Conservation (phyloP, 1,140 invertebrate genomes). For the Asobara japonica region DNA sequence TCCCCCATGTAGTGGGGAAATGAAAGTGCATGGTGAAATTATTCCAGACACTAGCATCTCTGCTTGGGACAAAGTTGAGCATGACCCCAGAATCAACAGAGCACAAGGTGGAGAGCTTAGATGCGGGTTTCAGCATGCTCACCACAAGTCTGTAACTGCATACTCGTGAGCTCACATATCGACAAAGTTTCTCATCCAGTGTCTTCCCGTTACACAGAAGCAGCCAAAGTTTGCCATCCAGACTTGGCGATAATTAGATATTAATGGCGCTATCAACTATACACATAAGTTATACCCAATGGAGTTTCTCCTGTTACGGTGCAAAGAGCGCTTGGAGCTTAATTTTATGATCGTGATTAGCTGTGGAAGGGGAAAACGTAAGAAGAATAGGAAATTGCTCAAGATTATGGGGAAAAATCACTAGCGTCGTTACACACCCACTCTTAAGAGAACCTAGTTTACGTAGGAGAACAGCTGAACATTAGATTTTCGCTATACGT, state of each 20-base stretch:
- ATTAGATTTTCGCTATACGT: too few relatives aligned
- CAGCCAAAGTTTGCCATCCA: constrained; percentile 30
- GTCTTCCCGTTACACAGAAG: constrained; percentile 39
- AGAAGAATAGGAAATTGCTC: neutral
- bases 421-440: too few relatives aligned
- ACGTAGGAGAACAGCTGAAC: too few relatives aligned
- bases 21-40: too few relatives aligned
- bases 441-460: too few relatives aligned
- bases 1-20: too few relatives aligned
- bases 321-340: neutral
- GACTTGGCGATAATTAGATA: constrained; percentile 55
- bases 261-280: constrained; percentile 39
- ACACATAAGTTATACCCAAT: constrained; percentile 23
- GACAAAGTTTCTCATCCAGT: constrained; percentile 52
- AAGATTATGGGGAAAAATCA: too few relatives aligned
- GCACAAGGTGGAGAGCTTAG: constrained; percentile 15
- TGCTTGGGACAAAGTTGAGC: constrained; percentile 8
- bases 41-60: neutral
- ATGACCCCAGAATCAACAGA: constrained; percentile 16
- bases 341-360: neutral
- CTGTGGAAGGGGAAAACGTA: neutral
- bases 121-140: neutral
- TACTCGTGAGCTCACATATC: constrained; percentile 27
- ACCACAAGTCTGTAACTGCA: constrained; percentile 10
- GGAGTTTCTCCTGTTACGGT: neutral